Base-by-base conservation (phyloP, 2,888 invertebrate species). In the Eumacrocentrus americanus region DNA sequence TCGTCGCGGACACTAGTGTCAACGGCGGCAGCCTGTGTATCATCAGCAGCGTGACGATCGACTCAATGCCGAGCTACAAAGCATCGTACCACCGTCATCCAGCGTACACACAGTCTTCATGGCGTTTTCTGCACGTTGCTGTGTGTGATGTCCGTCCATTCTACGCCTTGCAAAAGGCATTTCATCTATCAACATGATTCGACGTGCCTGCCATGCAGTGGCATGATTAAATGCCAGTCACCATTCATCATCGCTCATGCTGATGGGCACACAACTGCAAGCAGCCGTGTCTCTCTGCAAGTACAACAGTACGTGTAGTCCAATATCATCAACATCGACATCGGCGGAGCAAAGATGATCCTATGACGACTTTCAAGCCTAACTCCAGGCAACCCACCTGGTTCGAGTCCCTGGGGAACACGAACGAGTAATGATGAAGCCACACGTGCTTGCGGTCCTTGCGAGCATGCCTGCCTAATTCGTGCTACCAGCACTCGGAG, bases 1-100 rank as follows among this genome's bases (percentile, higher is more conserved):
- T 75, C 77, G 71, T 70, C 77, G 71, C 69, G 76, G 71, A 71
- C 73, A 69, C 62, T 68, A 38, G 53, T 67, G 57, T 14, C 64
- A 63, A 56, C 56, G 52, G 46, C 56, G 50, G 23, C 61, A 46
- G 37, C 64, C 54, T 66, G 56, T 34, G 51, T 53, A 52, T 35
- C 62, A 42, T 57, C 59, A 47, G 14, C 55, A 12, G 20, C 37
- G 12, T n/a, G 20, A 22, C 29, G 38, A 16, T 46, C 48, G 12
- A 38, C 44, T 42, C 44, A 56, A 55, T 52, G 53, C 11, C 25
- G 40, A 52, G 5, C 29, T 6, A 29, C 29, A 29, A 29, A 48
- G 46, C 59, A 35, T 37, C 53, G 51, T 40, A 42, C 14, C 46
- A 47, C 18, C 38, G 14, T 22, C 22, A 23, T 7, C 48, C 38